Base-by-base conservation (phyloP, 2,113 vertebrate genomes). In the Pantherophis guttatus region DNA sequence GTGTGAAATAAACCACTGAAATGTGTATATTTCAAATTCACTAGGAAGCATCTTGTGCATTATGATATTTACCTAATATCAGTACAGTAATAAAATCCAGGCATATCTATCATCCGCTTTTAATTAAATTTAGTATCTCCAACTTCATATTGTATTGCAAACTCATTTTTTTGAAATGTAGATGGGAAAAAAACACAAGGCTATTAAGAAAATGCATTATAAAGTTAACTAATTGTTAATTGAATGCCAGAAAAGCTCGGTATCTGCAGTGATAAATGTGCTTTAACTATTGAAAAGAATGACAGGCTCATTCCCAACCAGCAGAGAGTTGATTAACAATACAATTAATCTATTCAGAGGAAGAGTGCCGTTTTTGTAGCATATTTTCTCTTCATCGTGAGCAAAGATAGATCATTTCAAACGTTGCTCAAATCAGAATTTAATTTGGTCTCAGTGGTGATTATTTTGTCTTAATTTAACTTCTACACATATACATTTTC, bases 331-430 rank as follows among this genome's bases (percentile, higher is more conserved):
- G 26, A 33, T 94, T 94, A 97, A 95, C 26, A 88, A 3, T 94
- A 86, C 86, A 97, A 97, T 96, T 96, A 96, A 96, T 95, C 88
- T 97, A 48, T 97, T 95, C 87, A 17, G 6, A 86, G 96, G 97
- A 48, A 10, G 4, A 95, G 92, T 89, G 95, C 5, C 7, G 21
- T 39, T 65, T 96, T 97, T 96, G 92, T 92, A 90, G 52, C 0
- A 87, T 59, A 91, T 96, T 96, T 96, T 21, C 81, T 44, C 39
- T n/a, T 89, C n/a, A 92, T 95, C 62, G 39, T 11, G 94, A 94
- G 94, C 13, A 88, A 39, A 92, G 44, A 94, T 55, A 44, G 91
- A 96, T 65, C 90, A 94, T 96, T 48, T 86, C 93, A 92, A 94
- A 90, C 91, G 88, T 21, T 85, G 95, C 55, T 96, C 48, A 95